A percentile compares a stretch with the other conserved stretches of the same genome.
Evolutionary conservation across 2,888 invertebrate genomes (phyloP).

Genomic region (Andrena haemorrhoa): DNA sequence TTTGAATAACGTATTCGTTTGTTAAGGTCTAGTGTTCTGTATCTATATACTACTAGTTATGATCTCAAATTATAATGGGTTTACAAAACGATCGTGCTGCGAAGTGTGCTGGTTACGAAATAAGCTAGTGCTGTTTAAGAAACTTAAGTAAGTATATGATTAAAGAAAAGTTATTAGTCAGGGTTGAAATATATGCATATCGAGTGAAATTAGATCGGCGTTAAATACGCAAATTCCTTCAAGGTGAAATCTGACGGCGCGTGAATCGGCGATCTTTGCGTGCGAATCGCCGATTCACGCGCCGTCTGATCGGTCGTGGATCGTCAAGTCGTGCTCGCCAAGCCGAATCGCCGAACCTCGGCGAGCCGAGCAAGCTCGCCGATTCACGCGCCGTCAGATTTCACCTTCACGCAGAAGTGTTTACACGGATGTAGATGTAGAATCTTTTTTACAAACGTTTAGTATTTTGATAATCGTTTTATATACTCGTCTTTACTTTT

Average conservation of each 20-base stretch:
- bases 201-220: neutral
- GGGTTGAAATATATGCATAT: slow-evolving; percentile 29
- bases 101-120: neutral
- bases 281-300: too few species aligned
- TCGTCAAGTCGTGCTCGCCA: too few species aligned
- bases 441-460: slow-evolving; percentile 16
- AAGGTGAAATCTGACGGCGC: too few species aligned
- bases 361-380: too few species aligned
- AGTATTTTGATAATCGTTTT: slow-evolving; percentile 31
- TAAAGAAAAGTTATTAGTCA: neutral
- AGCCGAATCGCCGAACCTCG: too few species aligned
- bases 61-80: slow-evolving; percentile 44
- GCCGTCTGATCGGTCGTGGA: too few species aligned
- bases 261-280: too few species aligned
- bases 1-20: slow-evolving; percentile 6
- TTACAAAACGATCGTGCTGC: slow-evolving; percentile 14
- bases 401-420: neutral
- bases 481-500: slow-evolving; percentile 16
- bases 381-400: too few species aligned
- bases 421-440: neutral
- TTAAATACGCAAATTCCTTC: slow-evolving; percentile 11
- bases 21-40: neutral
- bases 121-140: neutral
- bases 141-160: neutral
- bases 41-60: slow-evolving; percentile 17